Evolutionary conservation across 53 echinoderm and acorn worm species (phyloP), one percentile per base, ranked within the genome.

Genomic region (Holothuria scabra): DNA sequence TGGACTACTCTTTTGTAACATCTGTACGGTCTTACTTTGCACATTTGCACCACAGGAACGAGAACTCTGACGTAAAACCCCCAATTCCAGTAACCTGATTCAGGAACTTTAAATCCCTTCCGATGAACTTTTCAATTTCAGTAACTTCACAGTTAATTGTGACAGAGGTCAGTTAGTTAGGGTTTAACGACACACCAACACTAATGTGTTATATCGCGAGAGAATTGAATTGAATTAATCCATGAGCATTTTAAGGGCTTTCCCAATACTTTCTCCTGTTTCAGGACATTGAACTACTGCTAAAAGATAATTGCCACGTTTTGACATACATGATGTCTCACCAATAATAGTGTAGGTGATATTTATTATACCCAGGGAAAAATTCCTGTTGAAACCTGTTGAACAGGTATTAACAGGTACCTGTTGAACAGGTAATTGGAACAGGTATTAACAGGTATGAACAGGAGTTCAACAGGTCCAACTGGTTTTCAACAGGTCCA

Each of bases 41-140:
- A 58, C 92, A 92, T 63, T 80, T 89, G 26, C 92, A 92, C 92
- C 89, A 89, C 10, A 92, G 71, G 82, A 85, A 90, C 12, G 82
- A 87, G 57, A 71, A 90, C 63, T 46, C 82, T 41, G 82, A 85
- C 7, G 87, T 88, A 85, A 90, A 93, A 0, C 87, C 90, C 11
- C 90, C 85, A 52, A 90, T 93, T 37, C 90, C 90, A 30, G 83
- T 89, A n/a, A 93, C 79, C 57, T 93, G 84, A 70, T 90, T 93
- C 8, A 90, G 60, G 49, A 76, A 90, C 65, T 93, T 93, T 24
- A 93, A 38, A 67, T 93, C 90, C 1, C 90, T 84, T 5, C 88
- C 88, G 0, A 86, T 6, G 67, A 86, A 93, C 59, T 90, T 86
- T 20, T 88, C 80, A 71, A 90, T 57, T 24, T 46, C 19, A 33